Base-by-base conservation (phyloP, 2,888 invertebrate species). In the Oligia latruncula region DNA sequence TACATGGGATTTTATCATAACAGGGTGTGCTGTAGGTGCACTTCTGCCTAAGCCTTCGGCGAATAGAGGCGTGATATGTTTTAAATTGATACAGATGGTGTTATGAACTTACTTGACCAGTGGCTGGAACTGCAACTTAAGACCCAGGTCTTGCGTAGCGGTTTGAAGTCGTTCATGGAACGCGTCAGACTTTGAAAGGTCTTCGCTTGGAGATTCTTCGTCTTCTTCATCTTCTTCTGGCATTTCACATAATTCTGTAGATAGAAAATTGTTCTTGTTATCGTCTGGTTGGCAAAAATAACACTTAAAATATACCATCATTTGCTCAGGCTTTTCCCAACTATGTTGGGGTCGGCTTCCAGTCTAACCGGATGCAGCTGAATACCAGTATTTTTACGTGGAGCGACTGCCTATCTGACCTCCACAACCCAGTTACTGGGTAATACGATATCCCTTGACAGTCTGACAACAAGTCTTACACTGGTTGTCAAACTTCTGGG, bases 191-290 rank as follows among this genome's bases (percentile, higher is more conserved):
- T 92, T 95, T 65, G 91, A 90, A 79, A 84, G 93, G 84, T 90
- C 93, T 55, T 90, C 92, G 71, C 87, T 92, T 74, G 86, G 91
- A 88, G 76, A 40, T 29, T 89, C 95, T 74, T 97, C 95, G 3
- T 97, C 97, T 0, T 97, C 97, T 3, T 98, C 98, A 11, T 97
- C 97, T 73, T 98, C 98, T 75, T 98, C 97, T 0, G 98, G 98
- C 90, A 98, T 95, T 91, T 98, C 98, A 84, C 98, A 98, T 11
- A 98, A 93, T 91, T 98, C 98, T 97, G 92, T 0, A 11, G 40
- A 40, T 40, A 0, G 20, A 40, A 65, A 23, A 11, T 65, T 23
- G 11, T 40, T 11, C 11, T 23, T 20, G 4, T 65, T 40, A 40
- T 4, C 11, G 40, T 23, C 11, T 65, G 2, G 40, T 23, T 65